Conservation (phyloP, 1,140 invertebrate species). For the Cyclargus thomasi region DNA sequence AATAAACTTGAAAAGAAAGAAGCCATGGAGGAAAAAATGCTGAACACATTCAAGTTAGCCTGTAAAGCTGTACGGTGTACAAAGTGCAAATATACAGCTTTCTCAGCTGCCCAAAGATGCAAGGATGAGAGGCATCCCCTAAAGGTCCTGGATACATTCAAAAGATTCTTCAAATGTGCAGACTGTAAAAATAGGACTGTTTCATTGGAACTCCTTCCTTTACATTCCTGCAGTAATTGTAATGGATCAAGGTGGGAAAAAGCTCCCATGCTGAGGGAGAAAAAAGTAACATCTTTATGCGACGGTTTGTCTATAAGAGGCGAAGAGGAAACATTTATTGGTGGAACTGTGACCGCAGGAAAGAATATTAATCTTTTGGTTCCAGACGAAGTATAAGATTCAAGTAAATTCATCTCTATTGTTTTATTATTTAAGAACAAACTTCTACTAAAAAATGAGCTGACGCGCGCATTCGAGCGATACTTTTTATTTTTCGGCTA, state of each 20-base stretch:
- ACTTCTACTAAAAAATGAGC: no score
- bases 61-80: conserved; percentile 92
- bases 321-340: conserved; percentile 82
- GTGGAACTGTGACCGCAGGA: conserved; percentile 72
- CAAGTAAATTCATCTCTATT: neutral
- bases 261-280: conserved; percentile 87
- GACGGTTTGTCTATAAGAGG: conserved; percentile 81
- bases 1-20: conserved; percentile 92
- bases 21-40: conserved; percentile 94
- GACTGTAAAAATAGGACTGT: conserved; percentile 90
- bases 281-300: conserved; percentile 71
- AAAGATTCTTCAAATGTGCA: conserved; percentile 93
- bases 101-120: conserved; percentile 89
- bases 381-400: conserved; percentile 58
- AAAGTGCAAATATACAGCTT: conserved; percentile 92
- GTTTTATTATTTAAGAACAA: no score
- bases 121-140: conserved; percentile 87
- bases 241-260: conserved; percentile 83
- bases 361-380: conserved; percentile 83
- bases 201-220: conserved; percentile 85
- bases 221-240: conserved; percentile 86
- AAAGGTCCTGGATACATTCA: conserved; percentile 85
- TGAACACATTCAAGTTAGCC: conserved; percentile 85
- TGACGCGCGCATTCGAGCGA: no score
- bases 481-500: no score